Percentiles rank a stretch among this genome's conserved stretches.
Conservation (phyloP, 2,797 vertebrate species). For the Anniella stebbinsi region DNA sequence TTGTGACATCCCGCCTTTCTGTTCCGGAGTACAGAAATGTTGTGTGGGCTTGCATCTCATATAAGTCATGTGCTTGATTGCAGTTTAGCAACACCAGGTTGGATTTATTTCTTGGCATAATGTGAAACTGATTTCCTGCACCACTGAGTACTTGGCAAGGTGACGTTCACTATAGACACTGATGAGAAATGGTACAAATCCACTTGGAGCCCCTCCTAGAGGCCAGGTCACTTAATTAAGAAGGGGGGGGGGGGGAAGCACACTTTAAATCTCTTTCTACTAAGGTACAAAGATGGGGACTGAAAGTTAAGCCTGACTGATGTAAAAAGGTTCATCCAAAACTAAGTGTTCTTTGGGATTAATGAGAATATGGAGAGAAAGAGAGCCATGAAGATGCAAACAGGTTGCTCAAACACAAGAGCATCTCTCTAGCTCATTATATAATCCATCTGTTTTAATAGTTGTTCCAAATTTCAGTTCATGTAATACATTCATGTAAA, state of each 20-base stretch:
- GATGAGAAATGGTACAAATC: neutral
- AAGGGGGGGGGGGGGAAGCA: neutral
- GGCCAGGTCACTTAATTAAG: neutral
- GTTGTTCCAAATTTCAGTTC: neutral
- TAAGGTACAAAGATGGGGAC: neutral
- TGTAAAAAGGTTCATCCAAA: neutral
- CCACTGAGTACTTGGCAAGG: neutral
- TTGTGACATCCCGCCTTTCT: no score
- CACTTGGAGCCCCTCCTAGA: slow-evolving; percentile 6
- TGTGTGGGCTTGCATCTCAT: neutral
- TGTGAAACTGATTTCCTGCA: neutral
- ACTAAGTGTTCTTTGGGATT: neutral
- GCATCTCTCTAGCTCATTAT: neutral
- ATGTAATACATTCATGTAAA: neutral
- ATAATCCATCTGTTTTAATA: neutral
- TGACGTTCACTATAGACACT: neutral
- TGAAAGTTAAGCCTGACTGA: neutral
- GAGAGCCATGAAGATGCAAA: neutral
- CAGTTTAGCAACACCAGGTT: neutral
- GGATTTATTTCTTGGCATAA: neutral
- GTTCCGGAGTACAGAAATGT: neutral
- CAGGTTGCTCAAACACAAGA: neutral
- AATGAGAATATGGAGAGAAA: neutral
- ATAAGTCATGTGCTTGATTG: neutral
- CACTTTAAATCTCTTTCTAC: neutral